Evolutionary conservation across 2,113 vertebrate genomes (phyloP).

Genomic region (Saguinus imperator): DNA sequence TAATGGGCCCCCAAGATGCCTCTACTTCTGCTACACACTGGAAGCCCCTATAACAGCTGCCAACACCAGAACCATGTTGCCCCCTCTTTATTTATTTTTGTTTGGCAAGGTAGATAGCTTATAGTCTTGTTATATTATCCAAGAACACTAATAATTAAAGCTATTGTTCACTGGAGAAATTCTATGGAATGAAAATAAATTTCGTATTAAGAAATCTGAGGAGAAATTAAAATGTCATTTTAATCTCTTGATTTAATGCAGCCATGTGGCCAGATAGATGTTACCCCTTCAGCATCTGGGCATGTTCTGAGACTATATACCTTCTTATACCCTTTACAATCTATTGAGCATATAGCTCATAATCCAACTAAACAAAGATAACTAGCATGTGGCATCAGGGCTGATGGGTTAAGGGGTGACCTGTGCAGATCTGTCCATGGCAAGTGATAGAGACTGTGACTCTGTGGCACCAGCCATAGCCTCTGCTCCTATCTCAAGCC

Average conservation of each 20-base stretch:
- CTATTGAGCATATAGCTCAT: neutral
- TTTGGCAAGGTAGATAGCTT: neutral
- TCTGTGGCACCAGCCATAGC: neutral
- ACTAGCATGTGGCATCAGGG: neutral
- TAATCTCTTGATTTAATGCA: neutral
- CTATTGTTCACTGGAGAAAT: neutral
- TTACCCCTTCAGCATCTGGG: neutral
- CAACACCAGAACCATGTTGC: neutral
- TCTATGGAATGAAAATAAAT: neutral
- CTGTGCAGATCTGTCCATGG: neutral
- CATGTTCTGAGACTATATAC: neutral
- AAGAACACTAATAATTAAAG: neutral
- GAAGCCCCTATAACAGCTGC: rapidly evolving
- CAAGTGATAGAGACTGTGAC: no score
- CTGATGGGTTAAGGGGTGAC: neutral
- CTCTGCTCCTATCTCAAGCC: neutral
- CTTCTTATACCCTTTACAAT: neutral
- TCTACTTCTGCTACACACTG: no score
- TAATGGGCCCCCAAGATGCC: neutral
- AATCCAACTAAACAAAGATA: neutral
- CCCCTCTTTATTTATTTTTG: neutral
- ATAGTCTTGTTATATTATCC: neutral
- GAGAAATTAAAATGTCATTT: neutral
- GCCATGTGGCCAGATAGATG: neutral
- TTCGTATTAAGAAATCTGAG: neutral